Conservation (phyloP, 2,888 invertebrate genomes). For the Drosophila peninsularis region DNA sequence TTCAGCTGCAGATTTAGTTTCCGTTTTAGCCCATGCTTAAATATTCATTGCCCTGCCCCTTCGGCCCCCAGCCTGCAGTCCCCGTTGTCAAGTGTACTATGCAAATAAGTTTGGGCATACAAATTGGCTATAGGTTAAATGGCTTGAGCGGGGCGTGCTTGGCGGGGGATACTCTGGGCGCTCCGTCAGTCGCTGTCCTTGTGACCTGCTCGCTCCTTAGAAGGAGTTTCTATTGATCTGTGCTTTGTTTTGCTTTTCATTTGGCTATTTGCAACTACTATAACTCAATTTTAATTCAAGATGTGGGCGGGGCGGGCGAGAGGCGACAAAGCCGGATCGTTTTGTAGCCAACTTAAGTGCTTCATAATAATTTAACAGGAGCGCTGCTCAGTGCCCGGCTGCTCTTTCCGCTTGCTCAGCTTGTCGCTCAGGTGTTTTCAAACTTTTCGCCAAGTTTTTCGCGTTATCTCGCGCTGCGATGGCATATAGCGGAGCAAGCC, state of each 20-base stretch:
- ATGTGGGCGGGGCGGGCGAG: background rate
- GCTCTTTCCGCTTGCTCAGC: conserved; percentile 5
- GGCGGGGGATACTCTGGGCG: background rate
- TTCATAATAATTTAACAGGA: conserved; percentile 76
- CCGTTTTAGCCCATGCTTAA: conserved; percentile 53
- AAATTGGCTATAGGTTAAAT: conserved; percentile 71
- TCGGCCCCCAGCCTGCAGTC: background rate
- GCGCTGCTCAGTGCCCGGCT: conserved; percentile 16
- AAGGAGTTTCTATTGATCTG: conserved; percentile 68
- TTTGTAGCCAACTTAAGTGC: conserved; percentile 69
- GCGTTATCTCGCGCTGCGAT: conserved; percentile 53
- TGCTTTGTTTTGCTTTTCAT: conserved; percentile 65
- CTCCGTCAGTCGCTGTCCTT: conserved; percentile 11
- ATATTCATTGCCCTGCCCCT: conserved; percentile 60
- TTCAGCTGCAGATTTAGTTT: conserved; percentile 24
- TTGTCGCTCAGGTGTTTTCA: conserved; percentile 61
- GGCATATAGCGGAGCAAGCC: conserved; percentile 7
- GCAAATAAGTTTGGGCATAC: conserved; percentile 78
- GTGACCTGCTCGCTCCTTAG: conserved; percentile 29
- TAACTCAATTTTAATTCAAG: conserved; percentile 69
- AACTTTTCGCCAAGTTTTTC: conserved; percentile 73
- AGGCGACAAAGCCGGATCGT: conserved; percentile 52
- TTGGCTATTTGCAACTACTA: conserved; percentile 51
- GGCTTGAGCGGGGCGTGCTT: conserved; percentile 19
- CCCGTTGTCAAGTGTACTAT: conserved; percentile 58